Percentiles rank a stretch among this genome's conserved stretches.
Conservation (phyloP, 2,797 vertebrate species). For the Sebastes elongatus region DNA sequence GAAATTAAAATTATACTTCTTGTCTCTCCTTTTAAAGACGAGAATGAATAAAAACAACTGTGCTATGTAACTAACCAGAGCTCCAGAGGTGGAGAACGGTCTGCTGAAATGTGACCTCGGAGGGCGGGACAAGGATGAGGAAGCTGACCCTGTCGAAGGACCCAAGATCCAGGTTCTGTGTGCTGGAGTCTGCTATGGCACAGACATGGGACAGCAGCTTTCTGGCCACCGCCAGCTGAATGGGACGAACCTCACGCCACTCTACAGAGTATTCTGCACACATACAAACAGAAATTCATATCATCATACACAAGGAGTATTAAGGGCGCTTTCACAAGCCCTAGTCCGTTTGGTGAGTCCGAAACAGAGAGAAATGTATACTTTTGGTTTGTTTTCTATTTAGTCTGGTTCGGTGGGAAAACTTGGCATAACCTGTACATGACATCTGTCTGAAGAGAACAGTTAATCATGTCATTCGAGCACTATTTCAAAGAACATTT, state of each 20-base stretch:
- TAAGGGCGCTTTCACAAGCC: no score
- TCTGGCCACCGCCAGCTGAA: constrained; percentile 95
- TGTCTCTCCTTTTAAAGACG: not conserved
- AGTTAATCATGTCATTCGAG: not conserved
- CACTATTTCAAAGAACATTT: not conserved
- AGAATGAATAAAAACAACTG: not conserved
- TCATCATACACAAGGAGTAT: not conserved
- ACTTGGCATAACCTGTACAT: not conserved
- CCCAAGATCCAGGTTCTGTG: constrained; percentile 96
- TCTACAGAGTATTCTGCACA: constrained; percentile 86
- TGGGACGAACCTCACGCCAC: constrained; percentile 87
- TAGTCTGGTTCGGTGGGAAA: not conserved
- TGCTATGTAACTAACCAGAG: constrained; percentile 85
- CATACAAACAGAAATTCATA: constrained; percentile 11
- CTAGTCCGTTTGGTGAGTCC: fast-evolving
- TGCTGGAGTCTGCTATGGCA: constrained; percentile 97
- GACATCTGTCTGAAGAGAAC: not conserved
- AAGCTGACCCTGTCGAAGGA: constrained; percentile 98
- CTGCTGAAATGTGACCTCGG: constrained; percentile 96
- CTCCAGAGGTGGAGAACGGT: constrained; percentile 92
- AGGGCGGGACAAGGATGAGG: constrained; percentile 95
- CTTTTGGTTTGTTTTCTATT: no score
- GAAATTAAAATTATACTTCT: not conserved
- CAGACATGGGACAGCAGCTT: constrained; percentile 97
- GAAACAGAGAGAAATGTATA: no score